Evolutionary conservation across 2,888 invertebrate species (phyloP).

Genomic region (Hydriomena furcata): DNA sequence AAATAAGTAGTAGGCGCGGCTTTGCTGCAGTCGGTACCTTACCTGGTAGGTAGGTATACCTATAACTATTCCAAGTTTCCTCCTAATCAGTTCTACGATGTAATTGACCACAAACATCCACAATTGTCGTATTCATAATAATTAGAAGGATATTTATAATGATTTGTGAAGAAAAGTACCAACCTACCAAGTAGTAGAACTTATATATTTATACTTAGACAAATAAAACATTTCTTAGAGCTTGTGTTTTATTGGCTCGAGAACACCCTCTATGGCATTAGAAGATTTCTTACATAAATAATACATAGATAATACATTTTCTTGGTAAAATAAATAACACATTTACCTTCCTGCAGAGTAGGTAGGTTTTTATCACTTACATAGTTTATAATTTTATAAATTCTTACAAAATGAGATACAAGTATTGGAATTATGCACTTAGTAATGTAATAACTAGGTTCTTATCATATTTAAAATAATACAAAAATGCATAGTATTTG

Average conservation of each 20-base stretch:
- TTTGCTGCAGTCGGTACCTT: no score
- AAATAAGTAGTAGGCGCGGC: no score
- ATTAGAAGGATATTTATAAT: no score
- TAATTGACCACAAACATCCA: no score
- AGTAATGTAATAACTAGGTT: not conserved
- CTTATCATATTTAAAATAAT: not conserved
- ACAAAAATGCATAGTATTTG: constrained; percentile 7
- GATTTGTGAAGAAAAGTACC: no score
- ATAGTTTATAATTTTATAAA: constrained; percentile 9
- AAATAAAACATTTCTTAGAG: constrained; percentile 25
- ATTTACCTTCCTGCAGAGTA: constrained; percentile 46
- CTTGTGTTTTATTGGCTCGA: constrained; percentile 61
- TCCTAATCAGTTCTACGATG: no score
- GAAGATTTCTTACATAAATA: constrained; percentile 36
- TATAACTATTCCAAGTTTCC: no score
- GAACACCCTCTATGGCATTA: constrained; percentile 73
- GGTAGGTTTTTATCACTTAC: constrained; percentile 15
- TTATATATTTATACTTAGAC: no score
- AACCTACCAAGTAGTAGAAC: no score
- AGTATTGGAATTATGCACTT: constrained; percentile 20
- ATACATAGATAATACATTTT: constrained; percentile 13
- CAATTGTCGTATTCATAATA: no score
- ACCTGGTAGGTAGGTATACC: no score
- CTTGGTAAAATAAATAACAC: constrained; percentile 56
- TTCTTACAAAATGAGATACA: constrained; percentile 10